Base-by-base conservation (phyloP, 2,888 invertebrate species). In the Pristionchus japonicus region DNA sequence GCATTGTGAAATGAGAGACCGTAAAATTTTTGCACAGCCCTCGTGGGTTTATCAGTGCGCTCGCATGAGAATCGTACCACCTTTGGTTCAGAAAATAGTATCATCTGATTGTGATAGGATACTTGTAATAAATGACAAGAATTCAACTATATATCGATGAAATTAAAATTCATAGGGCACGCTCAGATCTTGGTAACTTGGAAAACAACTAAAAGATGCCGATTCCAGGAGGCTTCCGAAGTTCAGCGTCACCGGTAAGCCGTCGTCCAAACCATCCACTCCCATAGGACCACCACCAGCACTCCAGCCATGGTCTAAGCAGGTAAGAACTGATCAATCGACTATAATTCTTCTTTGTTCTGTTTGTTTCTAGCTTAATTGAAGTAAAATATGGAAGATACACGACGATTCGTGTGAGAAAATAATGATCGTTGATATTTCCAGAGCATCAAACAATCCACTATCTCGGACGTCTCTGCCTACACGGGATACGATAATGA, bases 211-310 rank as follows among this genome's bases (percentile, higher is more conserved):
- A n/a, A n/a, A n/a, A n/a, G n/a, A n/a, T n/a, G n/a, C n/a, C n/a
- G 15, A 17, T 34, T 80, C n/a, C 34, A 83, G 82, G 34, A 52
- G 49, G 82, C 52, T 52, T 0, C 52, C 82, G 9, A 83, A 83
- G 52, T 83, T 83, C 82, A 83, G 82, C n/a, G 52, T 83, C 31
- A 52, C 52, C 52, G 52, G 82, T 0, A 83, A 83, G 43, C 82
- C 82, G 7, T 34, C 49, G 1, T 49, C 49, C 9, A 83, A 83
- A 20, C 52, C 82, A 0, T 83, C 82, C 1, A 83, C 82, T 2
- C 52, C 52, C 3, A 34, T 83, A 13, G 52, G 77, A 0, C 82
- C 82, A 31, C 82, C 82, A 13, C 82, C 52, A 3, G 80, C 17
- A 3, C 31, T 52, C 9, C 34, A 7, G 52, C 82, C 52, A 3